phyloP scores from a whole-genome alignment of 1,140 invertebrate species.

The Drosophila parabipectinata region DNA sequence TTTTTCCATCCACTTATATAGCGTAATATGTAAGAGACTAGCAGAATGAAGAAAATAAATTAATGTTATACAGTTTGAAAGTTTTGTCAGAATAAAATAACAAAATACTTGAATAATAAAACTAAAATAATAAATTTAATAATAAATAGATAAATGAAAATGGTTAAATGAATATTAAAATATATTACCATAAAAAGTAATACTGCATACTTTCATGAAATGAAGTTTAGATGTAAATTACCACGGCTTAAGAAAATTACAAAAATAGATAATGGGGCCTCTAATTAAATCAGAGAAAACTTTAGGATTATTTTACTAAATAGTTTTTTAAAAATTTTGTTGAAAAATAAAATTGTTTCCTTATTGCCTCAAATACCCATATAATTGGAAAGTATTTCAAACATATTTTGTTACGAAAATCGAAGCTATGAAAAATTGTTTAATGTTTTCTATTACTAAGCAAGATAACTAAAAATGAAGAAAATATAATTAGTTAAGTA shows the following conservation, averaged over 20 bases:
- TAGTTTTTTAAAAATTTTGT: constrained; percentile 18
- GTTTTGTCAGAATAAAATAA: constrained; percentile 9
- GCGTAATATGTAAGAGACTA: constrained; percentile 44
- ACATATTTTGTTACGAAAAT: constrained; percentile 11
- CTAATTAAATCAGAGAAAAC: constrained; percentile 3
- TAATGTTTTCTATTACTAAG: constrained; percentile 71
- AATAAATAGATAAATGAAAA: constrained; percentile 71
- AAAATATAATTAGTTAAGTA: constrained; percentile 65
- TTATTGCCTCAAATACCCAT: constrained; percentile 21
- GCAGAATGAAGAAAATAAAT: constrained; percentile 45
- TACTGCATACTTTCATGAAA: constrained; percentile 52
- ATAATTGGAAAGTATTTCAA: constrained; percentile 39
- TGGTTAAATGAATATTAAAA: constrained; percentile 71
- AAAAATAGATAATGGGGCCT: constrained; percentile 25
- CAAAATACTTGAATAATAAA: constrained; percentile 29
- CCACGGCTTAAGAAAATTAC: constrained; percentile 24
- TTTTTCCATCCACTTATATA: constrained; percentile 52
- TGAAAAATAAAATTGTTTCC: not conserved
- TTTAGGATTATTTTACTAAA: constrained; percentile 1
- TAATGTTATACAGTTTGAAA: constrained; percentile 60
- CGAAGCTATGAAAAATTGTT: constrained; percentile 31
- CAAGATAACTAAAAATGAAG: constrained; percentile 27
- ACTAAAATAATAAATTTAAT: constrained; percentile 54
- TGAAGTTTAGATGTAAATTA: constrained; percentile 47
- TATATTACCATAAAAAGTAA: constrained; percentile 42